Base-by-base conservation (phyloP, 2,797 vertebrate genomes). In the Ctenosaura bakeri region DNA sequence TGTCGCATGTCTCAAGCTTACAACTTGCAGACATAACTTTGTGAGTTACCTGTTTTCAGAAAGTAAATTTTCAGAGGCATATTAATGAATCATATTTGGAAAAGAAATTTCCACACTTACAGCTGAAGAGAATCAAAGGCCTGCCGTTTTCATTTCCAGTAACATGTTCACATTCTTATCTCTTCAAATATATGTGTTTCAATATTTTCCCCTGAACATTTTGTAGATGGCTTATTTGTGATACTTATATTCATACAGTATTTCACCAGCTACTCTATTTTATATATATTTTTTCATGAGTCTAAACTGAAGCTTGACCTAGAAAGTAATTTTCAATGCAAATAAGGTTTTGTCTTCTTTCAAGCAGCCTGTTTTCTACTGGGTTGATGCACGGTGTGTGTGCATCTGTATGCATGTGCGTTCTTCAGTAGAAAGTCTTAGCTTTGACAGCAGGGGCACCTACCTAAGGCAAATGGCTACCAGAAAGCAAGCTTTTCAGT, bases 1-100 rank as follows among this genome's bases (percentile, higher is more conserved):
- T 1, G 0, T 88, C 76, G 77, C 13, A 32, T 92, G 22, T 73
- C 81, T 93, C 26, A 9, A 86, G 6, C 24, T 91, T 84, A 46
- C 32, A 83, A 22, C 77, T 84, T 84, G 42, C 54, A 82, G 82
- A 73, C 62, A 77, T 29, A 84, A 73, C 74, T 88, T 3, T 0
- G 0, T 38, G 29, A 90, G 50, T 42, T 50, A 38, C 5, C 42
- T 52, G 71, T 83, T 88, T 52, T 14, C 0, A 5, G 56, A 42
- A 0, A 0, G 26, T 0, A 56, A 88, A 0, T 24, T 83, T 88
- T 90, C 76, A 89, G 84, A 78, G 90, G 87, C 52, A 64, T 26
- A 62, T 69, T 66, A 52, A 78, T 77, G 35, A 26, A 32, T 50
- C 0, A 77, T 69, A 64, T 64, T 13, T 50, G 24, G 14, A 35